These are phyloP conservation scores for Drosophila varians DNA, from an alignment of 1,140 invertebrate species.

Conservation along the genomic window DNA sequence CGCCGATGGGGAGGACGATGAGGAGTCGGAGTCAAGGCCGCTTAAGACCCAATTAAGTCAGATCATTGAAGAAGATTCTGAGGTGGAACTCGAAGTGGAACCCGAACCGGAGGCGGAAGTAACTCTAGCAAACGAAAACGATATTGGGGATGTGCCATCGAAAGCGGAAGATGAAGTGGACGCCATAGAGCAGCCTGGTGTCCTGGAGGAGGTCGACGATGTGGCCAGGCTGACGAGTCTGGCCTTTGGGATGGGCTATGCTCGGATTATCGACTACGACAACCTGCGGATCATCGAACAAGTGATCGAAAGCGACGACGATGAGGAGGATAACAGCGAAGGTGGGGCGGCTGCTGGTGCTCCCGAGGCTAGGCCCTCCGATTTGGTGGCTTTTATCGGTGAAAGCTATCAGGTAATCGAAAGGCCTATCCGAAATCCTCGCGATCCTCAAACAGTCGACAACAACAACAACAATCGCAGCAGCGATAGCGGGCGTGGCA, in stretches of 20 bases:
- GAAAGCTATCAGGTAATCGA: conserved; percentile 76
- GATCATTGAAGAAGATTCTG: conserved; percentile 47
- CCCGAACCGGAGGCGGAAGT: background rate
- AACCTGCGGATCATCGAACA: conserved; percentile 79
- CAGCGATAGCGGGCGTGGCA: conserved; percentile 7
- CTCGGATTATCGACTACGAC: conserved; percentile 77
- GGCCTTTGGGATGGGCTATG: conserved; percentile 63
- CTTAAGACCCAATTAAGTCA: conserved; percentile 40
- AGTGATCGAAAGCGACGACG: conserved; percentile 75
- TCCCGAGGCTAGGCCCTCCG: conserved; percentile 25
- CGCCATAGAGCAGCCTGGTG: background rate
- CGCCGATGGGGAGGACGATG: conserved; percentile 37
- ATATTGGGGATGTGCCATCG: background rate
- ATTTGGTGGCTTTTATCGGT: conserved; percentile 73
- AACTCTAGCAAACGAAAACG: conserved; percentile 45
- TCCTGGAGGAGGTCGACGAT: conserved; percentile 31
- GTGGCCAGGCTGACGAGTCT: conserved; percentile 47
- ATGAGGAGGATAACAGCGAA: conserved; percentile 3
- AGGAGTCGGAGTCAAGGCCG: conserved; percentile 27
- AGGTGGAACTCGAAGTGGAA: conserved; percentile 3
- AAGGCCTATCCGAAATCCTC: conserved; percentile 13
- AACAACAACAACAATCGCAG: conserved; percentile 67
- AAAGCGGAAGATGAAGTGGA: background rate
- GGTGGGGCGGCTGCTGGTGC: background rate
- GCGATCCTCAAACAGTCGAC: conserved; percentile 36